These are phyloP conservation scores for Drosophila mimica DNA, from an alignment of 2,888 invertebrate genomes.

Conservation along the genomic window DNA sequence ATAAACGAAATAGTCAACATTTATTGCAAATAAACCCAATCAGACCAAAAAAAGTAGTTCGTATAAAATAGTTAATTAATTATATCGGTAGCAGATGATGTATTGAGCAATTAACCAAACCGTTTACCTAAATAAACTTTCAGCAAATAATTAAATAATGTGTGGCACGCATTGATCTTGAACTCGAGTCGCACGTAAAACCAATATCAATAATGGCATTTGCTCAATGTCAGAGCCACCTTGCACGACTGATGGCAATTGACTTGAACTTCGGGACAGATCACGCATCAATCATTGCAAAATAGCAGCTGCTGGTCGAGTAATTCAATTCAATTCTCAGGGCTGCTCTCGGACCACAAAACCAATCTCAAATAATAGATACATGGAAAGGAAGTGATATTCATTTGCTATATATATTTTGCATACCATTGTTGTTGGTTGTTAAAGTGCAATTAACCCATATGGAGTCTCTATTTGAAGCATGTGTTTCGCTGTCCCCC, in stretches of 20 bases:
- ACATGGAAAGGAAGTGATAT: conserved; percentile 5
- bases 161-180: conserved; percentile 15
- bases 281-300: conserved; percentile 51
- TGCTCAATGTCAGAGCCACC: conserved; percentile 27
- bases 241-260: conserved; percentile 36
- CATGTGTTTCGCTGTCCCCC: neutral
- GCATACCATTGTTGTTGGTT: conserved; percentile 5
- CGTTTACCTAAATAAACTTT: neutral
- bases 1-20: neutral
- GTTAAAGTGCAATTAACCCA: conserved; percentile 39
- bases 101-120: neutral
- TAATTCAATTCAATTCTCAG: conserved; percentile 47
- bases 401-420: neutral
- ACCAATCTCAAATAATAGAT: conserved; percentile 1
- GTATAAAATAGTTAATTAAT: neutral
- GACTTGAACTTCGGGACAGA: conserved; percentile 47
- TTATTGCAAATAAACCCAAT: neutral
- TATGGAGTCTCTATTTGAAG: conserved; percentile 7
- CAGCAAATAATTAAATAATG: neutral
- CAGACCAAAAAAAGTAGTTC: neutral
- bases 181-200: conserved; percentile 2
- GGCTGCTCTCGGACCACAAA: conserved; percentile 33
- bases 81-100: neutral
- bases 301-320: conserved; percentile 16
- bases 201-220: neutral